Percentiles rank a stretch among this genome's conserved stretches.
Conservation (phyloP, 2,888 invertebrate species). For the Deroplatys truncata region DNA sequence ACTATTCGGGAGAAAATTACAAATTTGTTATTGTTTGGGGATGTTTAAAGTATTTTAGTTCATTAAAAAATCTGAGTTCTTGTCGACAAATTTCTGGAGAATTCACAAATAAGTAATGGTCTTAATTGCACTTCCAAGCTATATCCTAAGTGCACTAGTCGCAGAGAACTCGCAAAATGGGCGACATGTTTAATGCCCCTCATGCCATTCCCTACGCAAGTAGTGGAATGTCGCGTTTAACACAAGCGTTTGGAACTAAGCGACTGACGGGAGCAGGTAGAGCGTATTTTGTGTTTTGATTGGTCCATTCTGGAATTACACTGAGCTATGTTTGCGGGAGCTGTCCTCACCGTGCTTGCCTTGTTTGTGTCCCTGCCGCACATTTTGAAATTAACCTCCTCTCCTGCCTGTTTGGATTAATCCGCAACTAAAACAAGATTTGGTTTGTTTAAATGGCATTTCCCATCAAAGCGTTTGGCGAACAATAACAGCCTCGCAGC, state of each 20-base stretch:
- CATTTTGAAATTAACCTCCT: slow-evolving; percentile 7
- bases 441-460: slow-evolving; percentile 2
- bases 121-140: too few species aligned
- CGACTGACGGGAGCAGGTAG: not conserved
- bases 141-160: not conserved
- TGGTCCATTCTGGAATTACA: not conserved
- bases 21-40: too few species aligned
- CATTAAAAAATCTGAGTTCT: too few species aligned
- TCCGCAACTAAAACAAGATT: slow-evolving; percentile 8
- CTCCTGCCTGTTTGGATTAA: not conserved
- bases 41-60: too few species aligned
- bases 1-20: too few species aligned
- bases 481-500: not conserved
- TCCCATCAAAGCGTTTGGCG: not conserved
- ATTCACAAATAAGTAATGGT: too few species aligned
- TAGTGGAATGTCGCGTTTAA: not conserved
- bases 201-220: not conserved
- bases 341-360: not conserved
- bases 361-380: not conserved
- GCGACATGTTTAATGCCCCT: not conserved
- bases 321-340: not conserved
- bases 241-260: not conserved
- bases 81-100: too few species aligned
- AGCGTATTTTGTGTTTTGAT: not conserved
- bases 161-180: not conserved